phyloP scores from a whole-genome alignment of 2,888 invertebrate genomes.

The Ochropleura plecta region DNA sequence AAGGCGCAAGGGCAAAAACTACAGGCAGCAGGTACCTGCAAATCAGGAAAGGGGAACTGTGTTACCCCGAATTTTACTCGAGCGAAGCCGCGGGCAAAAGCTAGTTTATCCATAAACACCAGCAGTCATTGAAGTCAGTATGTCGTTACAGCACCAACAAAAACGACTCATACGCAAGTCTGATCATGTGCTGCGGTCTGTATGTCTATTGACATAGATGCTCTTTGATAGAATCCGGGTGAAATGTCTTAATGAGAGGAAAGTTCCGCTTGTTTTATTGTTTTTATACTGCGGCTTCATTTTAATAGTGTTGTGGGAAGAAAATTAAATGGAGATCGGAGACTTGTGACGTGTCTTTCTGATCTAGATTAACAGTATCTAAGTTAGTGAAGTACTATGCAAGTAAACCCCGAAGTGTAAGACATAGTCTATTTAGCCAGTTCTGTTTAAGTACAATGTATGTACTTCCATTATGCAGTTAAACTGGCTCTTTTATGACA shows the following conservation, averaged over 20 bases:
- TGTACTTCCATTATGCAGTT: neutral
- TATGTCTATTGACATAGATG: constrained; percentile 64
- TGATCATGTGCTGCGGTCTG: constrained; percentile 57
- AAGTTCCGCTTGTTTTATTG: constrained; percentile 54
- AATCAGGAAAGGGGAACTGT: no score
- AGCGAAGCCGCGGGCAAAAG: no score
- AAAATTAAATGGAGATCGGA: constrained; percentile 24
- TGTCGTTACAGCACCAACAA: constrained; percentile 51
- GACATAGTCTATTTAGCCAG: neutral
- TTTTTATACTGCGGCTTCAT: constrained; percentile 41
- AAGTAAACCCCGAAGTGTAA: neutral
- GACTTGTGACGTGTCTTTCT: neutral
- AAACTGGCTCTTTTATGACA: neutral
- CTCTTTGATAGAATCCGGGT: constrained; percentile 58
- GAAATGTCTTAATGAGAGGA: constrained; percentile 62
- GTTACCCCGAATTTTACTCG: no score
- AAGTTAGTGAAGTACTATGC: neutral
- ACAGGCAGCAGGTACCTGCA: no score
- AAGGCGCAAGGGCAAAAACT: no score
- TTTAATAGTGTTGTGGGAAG: constrained; percentile 53
- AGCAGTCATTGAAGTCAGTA: constrained; percentile 58
- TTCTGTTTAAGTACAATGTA: neutral
- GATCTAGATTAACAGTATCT: constrained; percentile 1
- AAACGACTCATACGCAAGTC: constrained; percentile 51
- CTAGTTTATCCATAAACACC: constrained; percentile 1